Evolutionary conservation across 2,113 vertebrate genomes (phyloP).

Genomic region (Atherinomorus stipes): DNA sequence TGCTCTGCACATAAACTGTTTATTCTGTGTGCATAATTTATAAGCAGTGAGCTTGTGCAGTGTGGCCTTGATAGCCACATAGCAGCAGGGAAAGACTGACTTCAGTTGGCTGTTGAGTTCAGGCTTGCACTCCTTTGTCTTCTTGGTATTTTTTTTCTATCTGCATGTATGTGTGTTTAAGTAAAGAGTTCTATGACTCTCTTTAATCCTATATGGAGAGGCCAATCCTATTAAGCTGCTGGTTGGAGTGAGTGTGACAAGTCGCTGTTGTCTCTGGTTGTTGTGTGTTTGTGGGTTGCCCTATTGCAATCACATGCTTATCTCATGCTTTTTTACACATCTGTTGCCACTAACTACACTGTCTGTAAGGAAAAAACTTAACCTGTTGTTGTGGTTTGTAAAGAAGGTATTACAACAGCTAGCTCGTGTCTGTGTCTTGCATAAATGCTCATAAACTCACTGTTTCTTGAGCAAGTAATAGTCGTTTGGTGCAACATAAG

Average conservation of each 20-base stretch:
- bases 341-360: conserved; percentile 15
- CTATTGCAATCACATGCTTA: not conserved
- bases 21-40: conserved; percentile 43
- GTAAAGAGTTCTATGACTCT: conserved; percentile 44
- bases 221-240: conserved; percentile 67
- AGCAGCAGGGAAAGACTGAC: not conserved
- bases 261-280: conserved; percentile 21
- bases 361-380: conserved; percentile 16
- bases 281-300: conserved; percentile 13
- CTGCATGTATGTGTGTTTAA: conserved; percentile 7
- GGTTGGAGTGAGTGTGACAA: conserved; percentile 32
- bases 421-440: conserved; percentile 4
- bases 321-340: conserved; percentile 40
- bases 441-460: not conserved
- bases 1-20: conserved; percentile 36
- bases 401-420: not conserved
- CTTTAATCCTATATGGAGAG: conserved; percentile 67
- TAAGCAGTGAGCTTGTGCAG: conserved; percentile 24
- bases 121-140: conserved; percentile 10
- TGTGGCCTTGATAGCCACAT: conserved; percentile 1
- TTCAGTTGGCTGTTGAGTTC: conserved; percentile 9
- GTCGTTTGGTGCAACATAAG: conserved; percentile 1
- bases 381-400: not conserved
- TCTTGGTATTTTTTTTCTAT: conserved; percentile 11
- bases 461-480: conserved; percentile 40